Evolutionary conservation across 2,113 vertebrate genomes (phyloP), one percentile per base, ranked within the genome.

Genomic region (Anolis sagrei): DNA sequence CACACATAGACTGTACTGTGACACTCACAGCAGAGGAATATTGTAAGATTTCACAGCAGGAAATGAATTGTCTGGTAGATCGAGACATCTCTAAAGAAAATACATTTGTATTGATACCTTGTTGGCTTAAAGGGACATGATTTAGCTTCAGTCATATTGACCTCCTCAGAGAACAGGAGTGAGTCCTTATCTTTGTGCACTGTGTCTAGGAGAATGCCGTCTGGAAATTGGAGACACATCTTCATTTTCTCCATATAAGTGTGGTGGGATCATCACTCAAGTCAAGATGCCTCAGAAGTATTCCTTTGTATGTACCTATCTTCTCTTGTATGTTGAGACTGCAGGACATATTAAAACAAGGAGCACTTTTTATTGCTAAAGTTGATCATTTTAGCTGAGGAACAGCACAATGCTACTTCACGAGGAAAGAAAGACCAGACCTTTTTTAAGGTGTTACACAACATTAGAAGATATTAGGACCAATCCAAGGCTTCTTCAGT

Each of bases 141-240:
- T 49, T 23, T 73, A 19, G 72, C 18, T 73, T 29, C 29, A 11
- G 29, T 13, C 13, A 2, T 49, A 34, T 48, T 74, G 32, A 2
- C 18, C 49, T 32, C 19, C 32, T 7, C 21, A 74, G 25, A n/a
- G 14, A 23, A 61, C 27, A 62, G 2, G 29, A 9, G 2, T 23
- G 70, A 29, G 16, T 7, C 32, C 69, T 81, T 66, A 89, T 62
- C 23, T 74, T 27, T 23, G 27, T 68, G 4, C 36, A 79, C 81
- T 82, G 81, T 90, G 21, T 84, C 32, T 88, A 98, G 97, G 81
- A 66, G 82, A 76, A 0, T 64, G 93, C 88, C 95, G 93, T 62
- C 94, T 99, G 94, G 96, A 95, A 88, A 97, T 99, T 0, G 81
- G 95, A 3, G 96, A 98, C 93, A 99, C 98, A 21, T 95, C 96